Conservation (phyloP, 2,888 invertebrate genomes). For the Sesia bembeciformis region DNA sequence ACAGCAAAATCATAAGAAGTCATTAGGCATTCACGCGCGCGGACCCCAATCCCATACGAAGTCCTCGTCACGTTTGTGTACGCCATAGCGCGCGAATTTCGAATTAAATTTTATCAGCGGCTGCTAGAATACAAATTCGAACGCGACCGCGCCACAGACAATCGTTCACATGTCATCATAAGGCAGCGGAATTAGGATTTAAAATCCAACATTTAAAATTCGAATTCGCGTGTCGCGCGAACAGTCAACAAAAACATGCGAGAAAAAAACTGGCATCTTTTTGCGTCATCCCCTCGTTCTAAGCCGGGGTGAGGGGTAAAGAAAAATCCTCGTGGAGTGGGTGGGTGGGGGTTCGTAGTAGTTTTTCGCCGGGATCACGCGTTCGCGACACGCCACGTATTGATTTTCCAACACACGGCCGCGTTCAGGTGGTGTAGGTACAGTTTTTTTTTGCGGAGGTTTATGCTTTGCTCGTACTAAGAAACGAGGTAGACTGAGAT, state of each 20-base stretch:
- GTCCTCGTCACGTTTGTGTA: neutral
- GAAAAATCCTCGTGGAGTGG: slow-evolving; percentile 50
- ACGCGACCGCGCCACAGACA: slow-evolving; percentile 28
- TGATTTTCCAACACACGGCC: slow-evolving; percentile 66
- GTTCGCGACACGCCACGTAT: slow-evolving; percentile 64
- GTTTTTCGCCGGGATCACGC: slow-evolving; percentile 72
- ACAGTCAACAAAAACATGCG: slow-evolving; percentile 61
- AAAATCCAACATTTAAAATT: slow-evolving; percentile 13
- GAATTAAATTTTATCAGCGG: neutral
- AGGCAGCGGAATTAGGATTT: neutral
- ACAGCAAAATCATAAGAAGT: slow-evolving; percentile 71
- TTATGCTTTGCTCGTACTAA: neutral
- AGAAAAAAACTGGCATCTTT: slow-evolving; percentile 69
- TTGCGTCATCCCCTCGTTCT: slow-evolving; percentile 55
- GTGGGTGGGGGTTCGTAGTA: slow-evolving; percentile 40
- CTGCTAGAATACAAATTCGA: slow-evolving; percentile 16
- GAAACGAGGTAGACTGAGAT: too few species aligned
- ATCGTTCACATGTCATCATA: slow-evolving; percentile 49
- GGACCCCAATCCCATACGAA: slow-evolving; percentile 50
- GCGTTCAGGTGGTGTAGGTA: slow-evolving; percentile 40
- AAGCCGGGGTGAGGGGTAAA: slow-evolving; percentile 50
- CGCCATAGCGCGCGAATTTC: neutral
- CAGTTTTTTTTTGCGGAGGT: neutral
- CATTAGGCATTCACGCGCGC: slow-evolving; percentile 61
- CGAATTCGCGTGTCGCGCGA: slow-evolving; percentile 14